Percentiles rank a stretch among this genome's conserved stretches.
Evolutionary conservation across 1,140 invertebrate species (phyloP).

Genomic region (Trachelipus rathkii): DNA sequence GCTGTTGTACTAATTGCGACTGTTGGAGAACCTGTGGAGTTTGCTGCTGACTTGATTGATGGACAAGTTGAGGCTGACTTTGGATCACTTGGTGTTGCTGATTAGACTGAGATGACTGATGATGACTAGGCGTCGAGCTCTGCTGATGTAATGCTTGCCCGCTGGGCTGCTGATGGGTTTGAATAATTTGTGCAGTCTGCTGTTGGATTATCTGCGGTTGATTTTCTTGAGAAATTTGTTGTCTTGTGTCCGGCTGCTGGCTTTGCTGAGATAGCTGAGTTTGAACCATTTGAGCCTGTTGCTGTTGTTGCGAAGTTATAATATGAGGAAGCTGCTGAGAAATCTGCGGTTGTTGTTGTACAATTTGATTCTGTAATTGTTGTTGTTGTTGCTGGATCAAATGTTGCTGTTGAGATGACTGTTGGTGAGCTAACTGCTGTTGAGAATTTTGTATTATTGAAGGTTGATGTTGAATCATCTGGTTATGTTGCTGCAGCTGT

Average conservation of each 20-base stretch:
- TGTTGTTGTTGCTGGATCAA: conserved; percentile 43
- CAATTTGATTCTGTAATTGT: conserved; percentile 18
- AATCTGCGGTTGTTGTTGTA: conserved; percentile 23
- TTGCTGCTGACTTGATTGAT: conserved; percentile 37
- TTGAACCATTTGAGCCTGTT: not conserved
- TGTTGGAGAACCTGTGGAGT: conserved; percentile 26
- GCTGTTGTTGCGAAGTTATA: too few species aligned
- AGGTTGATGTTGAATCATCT: conserved; percentile 34
- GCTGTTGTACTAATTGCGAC: conserved; percentile 3
- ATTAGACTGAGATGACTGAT: conserved; percentile 44
- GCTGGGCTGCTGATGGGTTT: conserved; percentile 41
- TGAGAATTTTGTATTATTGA: conserved; percentile 25
- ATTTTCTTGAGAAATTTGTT: conserved; percentile 39
- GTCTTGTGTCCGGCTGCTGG: conserved; percentile 16
- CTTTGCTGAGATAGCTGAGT: conserved; percentile 39
- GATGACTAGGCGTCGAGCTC: conserved; percentile 32
- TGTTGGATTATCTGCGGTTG: conserved; percentile 22
- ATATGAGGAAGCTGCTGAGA: conserved; percentile 28
- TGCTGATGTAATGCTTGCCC: conserved; percentile 34
- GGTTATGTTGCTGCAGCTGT: conserved; percentile 40
- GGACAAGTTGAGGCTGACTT: conserved; percentile 42
- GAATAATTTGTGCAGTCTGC: conserved; percentile 34
- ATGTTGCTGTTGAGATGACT: conserved; percentile 50
- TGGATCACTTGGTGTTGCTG: conserved; percentile 43
- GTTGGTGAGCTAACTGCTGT: conserved; percentile 32